Conservation (phyloP, 1,140 invertebrate genomes). For the Ceratina calcarata region DNA sequence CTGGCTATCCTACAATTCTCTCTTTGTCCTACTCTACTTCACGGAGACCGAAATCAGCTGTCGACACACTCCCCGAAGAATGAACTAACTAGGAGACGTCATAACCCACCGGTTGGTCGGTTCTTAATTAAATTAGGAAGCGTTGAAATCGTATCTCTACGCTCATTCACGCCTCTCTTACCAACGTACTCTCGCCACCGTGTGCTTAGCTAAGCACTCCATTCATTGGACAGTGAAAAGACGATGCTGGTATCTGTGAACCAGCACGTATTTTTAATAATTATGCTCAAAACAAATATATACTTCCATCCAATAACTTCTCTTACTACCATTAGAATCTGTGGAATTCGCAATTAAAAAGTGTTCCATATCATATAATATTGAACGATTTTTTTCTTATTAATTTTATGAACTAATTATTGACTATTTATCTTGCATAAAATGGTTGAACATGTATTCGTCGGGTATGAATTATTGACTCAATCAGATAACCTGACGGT, state of each 20-base stretch:
- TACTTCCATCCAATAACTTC: no score
- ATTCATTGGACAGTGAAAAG: conserved; percentile 70
- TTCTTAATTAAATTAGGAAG: conserved; percentile 76
- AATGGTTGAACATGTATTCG: conserved; percentile 9
- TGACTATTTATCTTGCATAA: conserved; percentile 27
- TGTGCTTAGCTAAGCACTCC: conserved; percentile 65
- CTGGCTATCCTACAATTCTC: neutral
- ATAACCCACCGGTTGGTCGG: conserved; percentile 67
- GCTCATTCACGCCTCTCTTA: conserved; percentile 72
- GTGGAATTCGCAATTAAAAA: neutral
- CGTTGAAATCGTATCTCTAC: conserved; percentile 73
- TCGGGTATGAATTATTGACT: conserved; percentile 40
- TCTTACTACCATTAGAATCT: neutral
- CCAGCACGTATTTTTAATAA: conserved; percentile 36
- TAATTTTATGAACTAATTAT: conserved; percentile 27
- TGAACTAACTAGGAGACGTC: conserved; percentile 54
- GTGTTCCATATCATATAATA: no score
- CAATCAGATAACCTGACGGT: conserved; percentile 41
- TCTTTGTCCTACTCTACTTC: neutral
- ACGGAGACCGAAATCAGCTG: conserved; percentile 47
- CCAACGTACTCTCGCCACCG: conserved; percentile 68
- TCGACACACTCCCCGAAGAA: conserved; percentile 58
- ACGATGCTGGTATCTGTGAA: conserved; percentile 58
- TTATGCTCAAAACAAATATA: conserved; percentile 13
- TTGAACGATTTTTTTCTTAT: neutral